phyloP scores from a whole-genome alignment of 1,140 invertebrate genomes.

The Polypedilum vanderplanki region DNA sequence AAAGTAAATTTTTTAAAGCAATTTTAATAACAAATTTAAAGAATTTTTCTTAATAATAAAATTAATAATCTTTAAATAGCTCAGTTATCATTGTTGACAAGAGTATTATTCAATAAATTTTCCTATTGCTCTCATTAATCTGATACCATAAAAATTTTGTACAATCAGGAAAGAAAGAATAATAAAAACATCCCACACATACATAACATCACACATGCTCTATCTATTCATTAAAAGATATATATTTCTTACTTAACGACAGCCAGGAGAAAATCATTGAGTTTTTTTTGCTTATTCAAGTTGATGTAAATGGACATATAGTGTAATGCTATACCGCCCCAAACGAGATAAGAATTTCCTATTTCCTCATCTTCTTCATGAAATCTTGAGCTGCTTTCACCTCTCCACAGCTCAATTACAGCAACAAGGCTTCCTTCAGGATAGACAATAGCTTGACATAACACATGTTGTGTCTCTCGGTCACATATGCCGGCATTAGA shows the following conservation, averaged over 20 bases:
- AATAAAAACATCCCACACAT: no score
- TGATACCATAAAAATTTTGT: no score
- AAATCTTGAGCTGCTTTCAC: conserved; percentile 45
- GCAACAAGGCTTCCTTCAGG: conserved; percentile 51
- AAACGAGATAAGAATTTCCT: conserved; percentile 53
- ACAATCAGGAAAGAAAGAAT: no score
- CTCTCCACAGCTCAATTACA: conserved; percentile 47
- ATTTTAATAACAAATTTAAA: no score
- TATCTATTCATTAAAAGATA: neutral
- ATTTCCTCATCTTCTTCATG: conserved; percentile 63
- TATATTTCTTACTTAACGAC: conserved; percentile 58
- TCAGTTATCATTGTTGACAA: no score
- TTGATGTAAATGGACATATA: conserved; percentile 55
- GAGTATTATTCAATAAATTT: no score
- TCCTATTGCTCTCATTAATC: no score
- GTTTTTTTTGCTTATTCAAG: conserved; percentile 56
- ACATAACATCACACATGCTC: neutral
- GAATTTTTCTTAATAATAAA: no score
- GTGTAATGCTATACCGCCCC: conserved; percentile 56
- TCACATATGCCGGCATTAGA: conserved; percentile 42
- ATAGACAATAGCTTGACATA: conserved; percentile 52
- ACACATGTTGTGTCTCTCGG: conserved; percentile 43
- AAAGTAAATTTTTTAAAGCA: no score
- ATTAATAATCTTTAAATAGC: no score
- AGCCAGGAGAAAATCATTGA: conserved; percentile 63